Evolutionary conservation across 2,888 invertebrate genomes (phyloP).

Genomic region (Latheticus oryzae): DNA sequence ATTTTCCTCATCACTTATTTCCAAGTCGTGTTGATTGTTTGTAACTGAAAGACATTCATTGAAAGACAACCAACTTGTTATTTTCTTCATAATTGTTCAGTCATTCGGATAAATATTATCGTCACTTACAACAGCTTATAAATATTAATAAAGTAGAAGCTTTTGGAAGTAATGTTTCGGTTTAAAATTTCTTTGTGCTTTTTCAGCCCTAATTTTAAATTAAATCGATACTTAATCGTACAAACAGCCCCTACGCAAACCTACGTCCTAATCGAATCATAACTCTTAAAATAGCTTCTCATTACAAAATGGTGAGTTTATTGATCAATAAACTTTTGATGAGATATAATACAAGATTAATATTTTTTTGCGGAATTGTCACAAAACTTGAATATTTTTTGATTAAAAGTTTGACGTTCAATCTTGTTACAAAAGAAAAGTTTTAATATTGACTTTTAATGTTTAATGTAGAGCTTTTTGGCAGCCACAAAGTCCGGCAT

Average conservation of each 20-base stretch:
- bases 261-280: slow-evolving; percentile 24
- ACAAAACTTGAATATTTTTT: no score
- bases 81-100: slow-evolving; percentile 23
- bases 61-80: slow-evolving; percentile 24
- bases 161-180: slow-evolving; percentile 1
- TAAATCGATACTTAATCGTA: slow-evolving; percentile 14
- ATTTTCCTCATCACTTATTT: slow-evolving; percentile 17
- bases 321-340: slow-evolving; percentile 26
- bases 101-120: slow-evolving; percentile 7
- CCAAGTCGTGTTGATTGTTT: no score
- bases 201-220: slow-evolving; percentile 13
- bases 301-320: slow-evolving; percentile 24
- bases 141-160: slow-evolving; percentile 22
- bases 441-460: no score
- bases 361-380: no score
- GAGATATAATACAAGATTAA: slow-evolving; percentile 18
- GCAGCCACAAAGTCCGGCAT: no score
- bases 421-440: no score
- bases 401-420: no score
- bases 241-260: slow-evolving; percentile 9
- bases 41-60: not conserved
- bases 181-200: not conserved
- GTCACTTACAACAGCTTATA: slow-evolving; percentile 15
- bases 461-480: no score
- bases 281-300: slow-evolving; percentile 17